Base-by-base conservation (phyloP, 2,797 vertebrate species). In the Rhynchotus rufescens region DNA sequence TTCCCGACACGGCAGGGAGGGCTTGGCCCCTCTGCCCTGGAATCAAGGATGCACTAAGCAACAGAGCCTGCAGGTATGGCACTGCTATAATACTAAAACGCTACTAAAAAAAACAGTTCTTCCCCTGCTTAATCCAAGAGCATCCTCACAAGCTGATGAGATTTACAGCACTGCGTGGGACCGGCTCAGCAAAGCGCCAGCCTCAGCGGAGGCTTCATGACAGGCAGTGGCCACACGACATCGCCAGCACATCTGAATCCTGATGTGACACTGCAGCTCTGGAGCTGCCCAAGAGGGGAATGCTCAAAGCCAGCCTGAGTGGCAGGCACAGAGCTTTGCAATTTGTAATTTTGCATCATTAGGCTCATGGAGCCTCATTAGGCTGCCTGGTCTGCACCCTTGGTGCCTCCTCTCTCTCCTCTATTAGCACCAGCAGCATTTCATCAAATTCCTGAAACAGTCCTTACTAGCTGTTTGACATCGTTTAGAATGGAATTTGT, bases 401-500 rank as follows among this genome's bases (percentile, higher is more conserved):
- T 89, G 6, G 0, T 84, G 83, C 79, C 72, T 69, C 79, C 62
- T 91, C 71, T 81, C 62, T 91, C 71, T 84, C 65, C 44, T 66
- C 82, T 62, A 80, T 69, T 19, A 59, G 66, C 14, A 87, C 6
- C 57, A 71, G 76, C 34, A 94, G 82, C 54, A 34, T 51, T 76
- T 60, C 15, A 79, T 0, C 36, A 40, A 34, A 81, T 85, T 87
- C 80, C 77, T 85, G 57, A 80, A 89, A 75, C 4, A 60, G 64
- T 22, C 80, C 30, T 57, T 40, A 34, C 32, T 32, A 76, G 61
- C 16, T 76, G 79, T 81, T 66, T 42, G 30, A 56, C 88, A 91
- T 88, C 74, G 28, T 64, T 88, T 61, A 88, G 88, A 94, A 94
- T 49, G 79, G 87, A 88, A 92, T 65, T 57, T 84, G 72, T 80